Evolutionary conservation across 2,113 vertebrate genomes (phyloP).

Genomic region (Cavia aperea): DNA sequence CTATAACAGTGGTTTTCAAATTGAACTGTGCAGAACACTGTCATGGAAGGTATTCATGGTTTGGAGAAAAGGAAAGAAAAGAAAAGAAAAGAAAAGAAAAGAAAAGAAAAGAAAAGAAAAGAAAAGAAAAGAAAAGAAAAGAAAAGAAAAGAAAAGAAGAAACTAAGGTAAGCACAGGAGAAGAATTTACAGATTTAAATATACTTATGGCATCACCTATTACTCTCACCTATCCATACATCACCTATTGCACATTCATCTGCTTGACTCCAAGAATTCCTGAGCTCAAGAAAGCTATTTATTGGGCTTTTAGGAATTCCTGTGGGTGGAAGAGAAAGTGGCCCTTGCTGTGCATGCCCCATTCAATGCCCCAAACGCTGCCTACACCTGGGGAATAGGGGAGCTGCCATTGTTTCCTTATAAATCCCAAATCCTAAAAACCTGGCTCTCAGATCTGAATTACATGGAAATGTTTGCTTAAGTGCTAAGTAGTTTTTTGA

Average conservation of each 20-base stretch:
- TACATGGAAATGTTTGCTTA: background rate
- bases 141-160: too few species aligned
- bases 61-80: background rate
- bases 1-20: background rate
- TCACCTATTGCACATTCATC: background rate
- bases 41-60: background rate
- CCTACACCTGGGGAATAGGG: background rate
- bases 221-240: background rate
- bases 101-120: too few species aligned
- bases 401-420: background rate
- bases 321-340: background rate
- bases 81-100: too few species aligned
- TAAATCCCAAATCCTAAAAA: background rate
- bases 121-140: too few species aligned
- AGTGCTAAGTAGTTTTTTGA: background rate
- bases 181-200: background rate
- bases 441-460: background rate
- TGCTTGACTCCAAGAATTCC: background rate
- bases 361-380: background rate
- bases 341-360: background rate
- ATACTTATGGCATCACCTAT: background rate
- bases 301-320: background rate
- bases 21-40: background rate
- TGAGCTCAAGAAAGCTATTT: background rate
- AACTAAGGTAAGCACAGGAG: background rate